Evolutionary conservation across 2,797 vertebrate genomes (phyloP).

Genomic region (Poecilia gillii): DNA sequence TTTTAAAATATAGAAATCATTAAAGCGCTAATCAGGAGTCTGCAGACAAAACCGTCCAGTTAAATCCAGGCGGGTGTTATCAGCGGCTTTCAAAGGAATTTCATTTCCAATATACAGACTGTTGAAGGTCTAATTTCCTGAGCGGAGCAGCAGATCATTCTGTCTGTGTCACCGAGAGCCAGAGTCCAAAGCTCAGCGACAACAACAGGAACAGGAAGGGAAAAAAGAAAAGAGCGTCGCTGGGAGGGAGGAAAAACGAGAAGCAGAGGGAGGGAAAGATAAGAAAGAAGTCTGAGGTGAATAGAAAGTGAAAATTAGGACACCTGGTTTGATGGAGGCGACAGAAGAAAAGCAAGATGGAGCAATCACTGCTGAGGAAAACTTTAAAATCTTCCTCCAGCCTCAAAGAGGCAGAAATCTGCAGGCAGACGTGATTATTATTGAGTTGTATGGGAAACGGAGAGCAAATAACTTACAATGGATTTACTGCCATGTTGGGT

Average conservation of each 20-base stretch:
- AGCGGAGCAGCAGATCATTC: slow-evolving; percentile 33
- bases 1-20: slow-evolving; percentile 18
- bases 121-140: slow-evolving; percentile 71
- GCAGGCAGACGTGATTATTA: slow-evolving; percentile 4
- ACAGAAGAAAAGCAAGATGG: slow-evolving; percentile 38
- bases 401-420: not conserved
- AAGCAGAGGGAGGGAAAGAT: not conserved
- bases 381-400: not conserved
- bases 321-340: slow-evolving; percentile 51
- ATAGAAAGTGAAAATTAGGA: slow-evolving; percentile 42
- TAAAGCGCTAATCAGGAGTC: slow-evolving; percentile 32
- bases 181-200: slow-evolving; percentile 41
- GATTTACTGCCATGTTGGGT: not conserved
- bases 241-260: slow-evolving; percentile 26
- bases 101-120: slow-evolving; percentile 60
- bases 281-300: slow-evolving; percentile 19
- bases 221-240: slow-evolving; percentile 31
- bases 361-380: slow-evolving; percentile 38
- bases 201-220: slow-evolving; percentile 12
- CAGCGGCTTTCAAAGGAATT: slow-evolving; percentile 55
- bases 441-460: not conserved
- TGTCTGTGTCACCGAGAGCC: slow-evolving; percentile 12
- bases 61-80: slow-evolving; percentile 1
- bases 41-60: slow-evolving; percentile 38
- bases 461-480: not conserved